Conservation (phyloP, 2,888 invertebrate genomes). For the Malthinus flaveolus region DNA sequence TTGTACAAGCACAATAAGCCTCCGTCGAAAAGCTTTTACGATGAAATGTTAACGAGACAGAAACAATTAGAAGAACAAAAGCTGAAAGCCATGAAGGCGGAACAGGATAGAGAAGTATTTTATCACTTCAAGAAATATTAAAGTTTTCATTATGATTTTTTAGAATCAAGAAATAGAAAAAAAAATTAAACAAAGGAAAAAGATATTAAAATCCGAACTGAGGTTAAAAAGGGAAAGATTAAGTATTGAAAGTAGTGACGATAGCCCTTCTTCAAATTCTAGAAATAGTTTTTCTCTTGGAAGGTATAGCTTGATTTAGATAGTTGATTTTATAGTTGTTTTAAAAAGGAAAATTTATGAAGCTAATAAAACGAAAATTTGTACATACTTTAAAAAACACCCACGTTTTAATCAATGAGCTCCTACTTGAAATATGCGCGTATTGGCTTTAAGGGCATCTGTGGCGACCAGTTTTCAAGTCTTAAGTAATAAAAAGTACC, state of each 20-base stretch:
- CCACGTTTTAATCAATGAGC: too few species aligned
- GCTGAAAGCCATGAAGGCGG: conserved; percentile 63
- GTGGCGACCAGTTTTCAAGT: too few species aligned
- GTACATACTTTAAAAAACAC: too few species aligned
- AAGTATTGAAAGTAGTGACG: conserved; percentile 32
- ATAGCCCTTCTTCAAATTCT: conserved; percentile 54
- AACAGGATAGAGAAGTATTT: conserved; percentile 67
- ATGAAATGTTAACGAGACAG: conserved; percentile 82
- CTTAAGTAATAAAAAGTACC: too few species aligned
- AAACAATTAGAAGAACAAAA: conserved; percentile 68
- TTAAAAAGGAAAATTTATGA: too few species aligned
- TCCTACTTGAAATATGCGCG: too few species aligned
- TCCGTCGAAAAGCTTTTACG: conserved; percentile 80
- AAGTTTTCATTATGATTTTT: conserved; percentile 30
- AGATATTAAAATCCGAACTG: conserved; percentile 72
- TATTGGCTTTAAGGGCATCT: too few species aligned
- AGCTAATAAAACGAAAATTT: too few species aligned
- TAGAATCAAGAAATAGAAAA: conserved; percentile 71
- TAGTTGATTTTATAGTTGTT: neutral
- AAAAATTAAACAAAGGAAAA: conserved; percentile 78
- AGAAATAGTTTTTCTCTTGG: conserved; percentile 30
- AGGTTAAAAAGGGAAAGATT: conserved; percentile 56
- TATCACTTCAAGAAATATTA: neutral
- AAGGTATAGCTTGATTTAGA: conserved; percentile 23
- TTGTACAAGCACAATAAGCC: conserved; percentile 82